Percentiles rank a stretch among this genome's conserved stretches.
Evolutionary conservation across 2,113 vertebrate genomes (phyloP).

Genomic region (Parotia lawesii): DNA sequence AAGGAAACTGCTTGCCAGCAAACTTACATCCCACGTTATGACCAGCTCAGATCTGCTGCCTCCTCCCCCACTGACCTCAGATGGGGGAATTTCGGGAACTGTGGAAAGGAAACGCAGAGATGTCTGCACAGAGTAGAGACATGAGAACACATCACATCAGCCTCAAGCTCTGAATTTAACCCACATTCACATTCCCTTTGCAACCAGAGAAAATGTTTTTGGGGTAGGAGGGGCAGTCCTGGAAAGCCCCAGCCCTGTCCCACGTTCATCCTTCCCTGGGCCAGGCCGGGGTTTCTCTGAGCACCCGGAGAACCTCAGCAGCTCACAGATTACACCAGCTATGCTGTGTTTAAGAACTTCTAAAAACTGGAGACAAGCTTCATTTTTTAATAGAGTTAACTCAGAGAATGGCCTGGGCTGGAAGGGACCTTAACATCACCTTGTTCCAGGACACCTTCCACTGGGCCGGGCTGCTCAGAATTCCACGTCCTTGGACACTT

Average conservation of each 20-base stretch:
- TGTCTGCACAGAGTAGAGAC: background rate
- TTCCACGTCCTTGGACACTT: background rate
- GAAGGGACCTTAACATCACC: background rate
- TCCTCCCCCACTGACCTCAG: conserved; percentile 92
- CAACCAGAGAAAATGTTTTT: background rate
- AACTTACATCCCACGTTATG: conserved; percentile 98
- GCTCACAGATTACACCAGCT: background rate
- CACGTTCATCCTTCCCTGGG: background rate
- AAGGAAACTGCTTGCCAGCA: background rate
- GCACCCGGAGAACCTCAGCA: background rate
- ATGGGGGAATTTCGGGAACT: conserved; percentile 91
- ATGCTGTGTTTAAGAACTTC: background rate
- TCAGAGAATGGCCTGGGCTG: background rate
- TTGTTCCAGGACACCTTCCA: background rate
- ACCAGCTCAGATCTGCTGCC: conserved; percentile 95
- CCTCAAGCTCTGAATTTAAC: background rate
- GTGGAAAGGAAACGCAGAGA: conserved; percentile 46
- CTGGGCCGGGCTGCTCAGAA: background rate
- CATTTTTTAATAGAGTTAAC: background rate
- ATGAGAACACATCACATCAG: background rate
- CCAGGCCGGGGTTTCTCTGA: background rate
- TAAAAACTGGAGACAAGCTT: background rate
- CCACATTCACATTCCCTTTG: background rate
- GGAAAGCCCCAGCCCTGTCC: background rate
- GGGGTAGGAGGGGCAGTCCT: background rate